Conservation (phyloP, 2,888 invertebrate species). For the Apamea monoglypha region DNA sequence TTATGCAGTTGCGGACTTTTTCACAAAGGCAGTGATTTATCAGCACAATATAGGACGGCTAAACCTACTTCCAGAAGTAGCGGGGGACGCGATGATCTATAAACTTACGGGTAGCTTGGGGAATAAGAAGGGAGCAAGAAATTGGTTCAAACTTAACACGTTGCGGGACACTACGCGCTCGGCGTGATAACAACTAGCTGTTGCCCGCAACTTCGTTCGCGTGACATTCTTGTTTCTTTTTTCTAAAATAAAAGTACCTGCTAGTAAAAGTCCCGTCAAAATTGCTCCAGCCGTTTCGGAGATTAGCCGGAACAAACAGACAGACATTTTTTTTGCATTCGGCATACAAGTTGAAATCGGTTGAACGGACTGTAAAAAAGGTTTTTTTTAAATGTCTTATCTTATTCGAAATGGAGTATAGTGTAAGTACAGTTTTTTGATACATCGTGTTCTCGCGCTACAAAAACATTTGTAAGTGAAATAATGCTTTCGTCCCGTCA, state of each 20-base stretch:
- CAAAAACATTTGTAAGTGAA: constrained; percentile 17
- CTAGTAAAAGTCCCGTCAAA: too few relatives aligned
- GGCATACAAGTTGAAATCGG: too few relatives aligned
- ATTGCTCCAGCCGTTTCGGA: too few relatives aligned
- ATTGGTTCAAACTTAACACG: background rate
- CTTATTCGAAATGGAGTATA: too few relatives aligned
- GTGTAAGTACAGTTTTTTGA: background rate
- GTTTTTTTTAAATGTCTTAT: too few relatives aligned
- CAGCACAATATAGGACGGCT: constrained; percentile 26
- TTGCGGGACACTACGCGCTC: background rate
- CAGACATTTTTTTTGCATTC: too few relatives aligned
- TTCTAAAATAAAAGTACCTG: too few relatives aligned
- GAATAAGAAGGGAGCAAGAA: background rate
- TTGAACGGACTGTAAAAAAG: too few relatives aligned
- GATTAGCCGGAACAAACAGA: too few relatives aligned
- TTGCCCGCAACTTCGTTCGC: too few relatives aligned
- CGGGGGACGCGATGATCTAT: background rate
- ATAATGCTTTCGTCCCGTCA: constrained; percentile 24
- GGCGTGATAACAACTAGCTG: too few relatives aligned
- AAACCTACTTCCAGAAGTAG: background rate
- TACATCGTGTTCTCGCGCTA: constrained; percentile 19
- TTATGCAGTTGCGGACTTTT: constrained; percentile 17
- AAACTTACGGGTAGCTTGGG: background rate
- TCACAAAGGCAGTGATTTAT: constrained; percentile 16
- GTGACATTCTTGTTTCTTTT: too few relatives aligned